phyloP scores from a whole-genome alignment of 2,113 vertebrate genomes.

The Pollimyrus isidori region DNA sequence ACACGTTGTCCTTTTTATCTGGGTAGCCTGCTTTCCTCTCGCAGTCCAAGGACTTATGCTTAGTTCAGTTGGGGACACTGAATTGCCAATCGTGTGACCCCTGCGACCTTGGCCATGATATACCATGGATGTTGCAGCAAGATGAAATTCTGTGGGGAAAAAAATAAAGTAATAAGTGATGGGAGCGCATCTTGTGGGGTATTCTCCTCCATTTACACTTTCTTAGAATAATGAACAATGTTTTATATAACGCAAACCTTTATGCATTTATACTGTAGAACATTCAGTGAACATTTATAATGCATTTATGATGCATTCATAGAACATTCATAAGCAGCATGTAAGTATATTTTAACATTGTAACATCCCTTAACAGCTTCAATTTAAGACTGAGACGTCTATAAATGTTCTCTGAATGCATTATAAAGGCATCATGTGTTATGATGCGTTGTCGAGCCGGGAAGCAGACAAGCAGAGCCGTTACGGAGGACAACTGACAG shows the following conservation, averaged over 20 bases:
- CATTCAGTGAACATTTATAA: neutral
- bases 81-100: neutral
- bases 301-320: neutral
- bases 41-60: neutral
- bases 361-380: neutral
- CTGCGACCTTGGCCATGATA: neutral
- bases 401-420: neutral
- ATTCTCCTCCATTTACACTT: neutral
- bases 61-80: neutral
- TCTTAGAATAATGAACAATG: neutral
- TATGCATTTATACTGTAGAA: neutral
- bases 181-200: neutral
- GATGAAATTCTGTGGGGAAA: neutral
- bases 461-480: too few species aligned
- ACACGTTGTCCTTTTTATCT: neutral
- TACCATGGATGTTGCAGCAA: neutral
- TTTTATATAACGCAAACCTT: neutral
- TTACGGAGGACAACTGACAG: too few species aligned
- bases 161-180: neutral
- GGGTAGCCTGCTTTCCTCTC: neutral
- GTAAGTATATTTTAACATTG: neutral
- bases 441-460: too few species aligned
- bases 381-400: too few species aligned
- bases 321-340: neutral
- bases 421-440: neutral